Percentiles rank a stretch among this genome's conserved stretches.
Evolutionary conservation across 2,113 vertebrate genomes (phyloP).

Genomic region (Sinocyclocheilus anshuiensis): DNA sequence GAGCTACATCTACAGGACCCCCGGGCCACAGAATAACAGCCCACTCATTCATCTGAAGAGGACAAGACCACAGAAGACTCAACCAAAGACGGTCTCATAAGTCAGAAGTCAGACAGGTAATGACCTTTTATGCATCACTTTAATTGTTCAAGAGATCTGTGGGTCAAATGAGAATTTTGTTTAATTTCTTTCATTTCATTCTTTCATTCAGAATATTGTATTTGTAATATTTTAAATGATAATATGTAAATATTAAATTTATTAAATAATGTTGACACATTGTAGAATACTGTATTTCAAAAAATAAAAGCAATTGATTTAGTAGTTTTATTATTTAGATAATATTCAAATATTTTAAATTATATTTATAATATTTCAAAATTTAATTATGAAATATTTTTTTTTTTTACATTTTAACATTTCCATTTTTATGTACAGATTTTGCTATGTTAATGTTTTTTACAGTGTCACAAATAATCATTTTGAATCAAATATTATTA

Average conservation of each 20-base stretch:
- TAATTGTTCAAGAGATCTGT: not conserved
- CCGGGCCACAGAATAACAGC: constrained; percentile 9
- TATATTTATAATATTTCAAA: not conserved
- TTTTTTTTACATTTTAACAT: not conserved
- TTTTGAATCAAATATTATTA: not conserved
- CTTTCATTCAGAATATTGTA: not conserved
- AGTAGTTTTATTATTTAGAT: not conserved
- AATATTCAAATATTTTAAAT: not conserved
- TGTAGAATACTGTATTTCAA: not conserved
- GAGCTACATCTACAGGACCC: constrained; percentile 15
- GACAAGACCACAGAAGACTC: constrained; percentile 4
- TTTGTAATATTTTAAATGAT: not conserved
- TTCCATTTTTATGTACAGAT: not conserved
- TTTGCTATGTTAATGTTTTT: not conserved
- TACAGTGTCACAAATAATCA: not conserved
- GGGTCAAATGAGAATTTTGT: not conserved
- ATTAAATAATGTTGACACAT: not conserved
- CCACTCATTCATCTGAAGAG: constrained; percentile 8
- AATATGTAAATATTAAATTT: not conserved
- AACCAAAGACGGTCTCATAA: constrained; percentile 5
- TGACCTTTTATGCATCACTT: not conserved
- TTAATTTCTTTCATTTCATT: not conserved
- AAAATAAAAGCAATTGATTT: not conserved
- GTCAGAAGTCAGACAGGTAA: constrained; percentile 48
- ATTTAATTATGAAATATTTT: not conserved